Percentiles rank a stretch among this genome's conserved stretches.
These are phyloP conservation scores for Apis dorsata DNA, from an alignment of 1,140 invertebrate genomes.

Conservation along the genomic window DNA sequence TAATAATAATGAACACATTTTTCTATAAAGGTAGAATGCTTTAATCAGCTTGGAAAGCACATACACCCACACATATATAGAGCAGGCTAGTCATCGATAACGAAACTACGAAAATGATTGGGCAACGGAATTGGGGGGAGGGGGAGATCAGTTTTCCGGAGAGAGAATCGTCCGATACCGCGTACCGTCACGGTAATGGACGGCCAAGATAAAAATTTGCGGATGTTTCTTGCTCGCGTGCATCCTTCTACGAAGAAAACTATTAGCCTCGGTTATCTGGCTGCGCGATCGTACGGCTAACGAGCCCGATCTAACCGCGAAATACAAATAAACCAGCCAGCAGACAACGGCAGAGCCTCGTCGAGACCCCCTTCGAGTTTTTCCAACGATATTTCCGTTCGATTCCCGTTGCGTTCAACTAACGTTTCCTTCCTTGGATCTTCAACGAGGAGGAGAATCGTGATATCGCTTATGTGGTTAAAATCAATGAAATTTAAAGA, in stretches of 20 bases:
- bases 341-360: not conserved
- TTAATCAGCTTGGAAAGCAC: not conserved
- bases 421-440: not conserved
- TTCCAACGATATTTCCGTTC: slow-evolving; percentile 5
- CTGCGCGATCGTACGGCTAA: slow-evolving; percentile 62
- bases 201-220: slow-evolving; percentile 50
- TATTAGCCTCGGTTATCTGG: slow-evolving; percentile 47
- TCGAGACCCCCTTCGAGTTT: not conserved
- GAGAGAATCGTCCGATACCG: slow-evolving; percentile 15
- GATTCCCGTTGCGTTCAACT: not conserved
- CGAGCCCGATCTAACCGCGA: slow-evolving; percentile 59
- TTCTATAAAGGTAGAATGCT: no score
- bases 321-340: slow-evolving; percentile 44
- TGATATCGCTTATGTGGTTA: no score
- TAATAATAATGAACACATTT: no score
- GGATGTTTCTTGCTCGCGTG: slow-evolving; percentile 56
- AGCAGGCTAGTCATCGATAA: not conserved
- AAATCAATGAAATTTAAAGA: no score
- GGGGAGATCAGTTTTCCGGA: slow-evolving; percentile 9
- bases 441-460: not conserved
- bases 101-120: not conserved
- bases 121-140: not conserved
- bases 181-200: slow-evolving; percentile 56
- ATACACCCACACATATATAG: not conserved
- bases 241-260: slow-evolving; percentile 51